These are phyloP conservation scores for Erebia aethiops DNA, from an alignment of 2,888 invertebrate species.

Conservation along the genomic window DNA sequence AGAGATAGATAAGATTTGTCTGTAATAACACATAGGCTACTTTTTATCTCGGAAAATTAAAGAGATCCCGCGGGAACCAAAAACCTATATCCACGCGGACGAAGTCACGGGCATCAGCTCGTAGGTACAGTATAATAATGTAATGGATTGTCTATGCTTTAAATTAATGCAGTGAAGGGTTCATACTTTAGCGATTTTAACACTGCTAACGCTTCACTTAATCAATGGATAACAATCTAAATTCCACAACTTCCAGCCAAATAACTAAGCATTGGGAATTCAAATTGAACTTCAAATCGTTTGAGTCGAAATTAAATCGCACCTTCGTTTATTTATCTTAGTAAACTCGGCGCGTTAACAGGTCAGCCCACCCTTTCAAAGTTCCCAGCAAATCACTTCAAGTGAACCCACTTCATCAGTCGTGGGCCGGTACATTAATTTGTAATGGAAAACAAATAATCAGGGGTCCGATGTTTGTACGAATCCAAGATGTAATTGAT, in stretches of 20 bases:
- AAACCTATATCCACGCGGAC: no score
- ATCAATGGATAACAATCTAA: not conserved
- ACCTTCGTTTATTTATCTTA: conserved; percentile 48
- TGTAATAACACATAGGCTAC: no score
- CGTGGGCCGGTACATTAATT: conserved; percentile 47
- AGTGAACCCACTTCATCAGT: conserved; percentile 49
- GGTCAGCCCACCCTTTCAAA: conserved; percentile 35
- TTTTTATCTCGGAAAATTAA: no score
- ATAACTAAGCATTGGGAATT: conserved; percentile 13
- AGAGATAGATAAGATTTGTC: no score
- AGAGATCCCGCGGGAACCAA: no score
- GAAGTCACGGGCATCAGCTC: no score
- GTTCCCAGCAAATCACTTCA: conserved; percentile 43
- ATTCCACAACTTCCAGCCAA: not conserved
- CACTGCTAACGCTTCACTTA: not conserved
- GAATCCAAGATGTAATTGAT: conserved; percentile 31
- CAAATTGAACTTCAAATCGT: conserved; percentile 8
- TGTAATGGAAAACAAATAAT: conserved; percentile 51
- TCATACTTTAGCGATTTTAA: not conserved
- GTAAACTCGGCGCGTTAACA: conserved; percentile 42
- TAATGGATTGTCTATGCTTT: no score
- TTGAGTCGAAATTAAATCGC: conserved; percentile 35
- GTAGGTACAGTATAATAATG: no score
- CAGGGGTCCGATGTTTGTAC: conserved; percentile 37
- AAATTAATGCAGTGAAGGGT: no score